These are phyloP conservation scores for Sphenopsis melanotis DNA, from an alignment of 2,797 vertebrate genomes.

Conservation along the genomic window DNA sequence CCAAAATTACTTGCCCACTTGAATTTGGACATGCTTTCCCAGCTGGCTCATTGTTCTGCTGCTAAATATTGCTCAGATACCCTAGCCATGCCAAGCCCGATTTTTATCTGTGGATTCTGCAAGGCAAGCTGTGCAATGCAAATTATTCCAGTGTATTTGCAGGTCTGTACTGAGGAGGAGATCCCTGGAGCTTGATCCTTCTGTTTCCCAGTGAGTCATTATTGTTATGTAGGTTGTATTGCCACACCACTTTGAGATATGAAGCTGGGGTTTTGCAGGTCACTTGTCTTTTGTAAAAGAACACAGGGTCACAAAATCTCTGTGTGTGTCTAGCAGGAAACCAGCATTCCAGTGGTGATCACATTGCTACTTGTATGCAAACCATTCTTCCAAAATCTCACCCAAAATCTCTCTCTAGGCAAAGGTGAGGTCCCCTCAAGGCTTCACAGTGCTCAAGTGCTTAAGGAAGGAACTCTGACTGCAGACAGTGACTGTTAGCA, in stretches of 20 bases:
- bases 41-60: conserved; percentile 12
- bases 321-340: neutral
- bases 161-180: conserved; percentile 32
- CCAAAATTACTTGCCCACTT: conserved; percentile 1
- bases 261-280: conserved; percentile 14
- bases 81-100: conserved; percentile 9
- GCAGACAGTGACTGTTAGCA: neutral
- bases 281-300: conserved; percentile 1
- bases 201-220: conserved; percentile 23
- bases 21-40: neutral
- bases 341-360: neutral
- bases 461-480: neutral
- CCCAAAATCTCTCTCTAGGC: neutral
- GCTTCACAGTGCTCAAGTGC: neutral
- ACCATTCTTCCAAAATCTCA: conserved; percentile 22
- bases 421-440: neutral
- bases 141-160: conserved; percentile 26
- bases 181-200: conserved; percentile 14
- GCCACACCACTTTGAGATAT: neutral
- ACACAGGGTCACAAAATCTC: neutral
- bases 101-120: conserved; percentile 42
- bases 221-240: neutral
- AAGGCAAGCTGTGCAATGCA: conserved; percentile 45
- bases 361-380: neutral
- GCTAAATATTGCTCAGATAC: conserved; percentile 10